Evolutionary conservation across 2,797 vertebrate genomes (phyloP), one percentile per base, ranked within the genome.

Genomic region (Sorex maritimensis): DNA sequence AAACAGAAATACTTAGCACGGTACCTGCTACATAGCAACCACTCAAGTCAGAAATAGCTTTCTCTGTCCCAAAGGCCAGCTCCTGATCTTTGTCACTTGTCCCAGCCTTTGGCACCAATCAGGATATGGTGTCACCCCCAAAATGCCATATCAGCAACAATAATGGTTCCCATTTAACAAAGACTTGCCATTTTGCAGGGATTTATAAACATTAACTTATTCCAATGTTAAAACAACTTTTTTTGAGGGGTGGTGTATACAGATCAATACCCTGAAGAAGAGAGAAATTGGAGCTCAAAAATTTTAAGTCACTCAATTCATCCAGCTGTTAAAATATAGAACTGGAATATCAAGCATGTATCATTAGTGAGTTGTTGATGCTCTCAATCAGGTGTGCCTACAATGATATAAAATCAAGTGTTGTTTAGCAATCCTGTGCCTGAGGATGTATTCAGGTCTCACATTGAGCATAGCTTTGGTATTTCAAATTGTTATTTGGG

Each of bases 401-500:
- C 85, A 80, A 67, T 85, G 15, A 41, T 41, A 21, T 11, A 55
- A 2, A 49, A 38, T 58, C 2, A 28, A 68, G 38, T 80, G 5
- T 6, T 9, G 4, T 28, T 34, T n/a, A 46, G 6, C n/a, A 38
- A 3, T 61, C 69, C 11, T 83, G 72, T 38, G 30, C 67, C 63
- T 52, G 7, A 77, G 41, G 23, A 81, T 41, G 15, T 41, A 30
- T 24, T 55, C 2, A 17, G 15, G 26, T 61, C 52, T 92, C 65
- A 80, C 4, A 6, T 0, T 67, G 61, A 17, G 2, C 58, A 52
- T 81, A 7, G 9, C 10, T 67, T 28, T 46, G 21, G 6, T 94
- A 49, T 91, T 88, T 92, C 46, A 75, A 44, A 74, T 52, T 74
- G 23, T 95, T 88, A 86, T 79, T 34, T 69, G n/a, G 13, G 63